Evolutionary conservation across 2,113 vertebrate species (phyloP).

Genomic region (Cyrtonyx montezumae): DNA sequence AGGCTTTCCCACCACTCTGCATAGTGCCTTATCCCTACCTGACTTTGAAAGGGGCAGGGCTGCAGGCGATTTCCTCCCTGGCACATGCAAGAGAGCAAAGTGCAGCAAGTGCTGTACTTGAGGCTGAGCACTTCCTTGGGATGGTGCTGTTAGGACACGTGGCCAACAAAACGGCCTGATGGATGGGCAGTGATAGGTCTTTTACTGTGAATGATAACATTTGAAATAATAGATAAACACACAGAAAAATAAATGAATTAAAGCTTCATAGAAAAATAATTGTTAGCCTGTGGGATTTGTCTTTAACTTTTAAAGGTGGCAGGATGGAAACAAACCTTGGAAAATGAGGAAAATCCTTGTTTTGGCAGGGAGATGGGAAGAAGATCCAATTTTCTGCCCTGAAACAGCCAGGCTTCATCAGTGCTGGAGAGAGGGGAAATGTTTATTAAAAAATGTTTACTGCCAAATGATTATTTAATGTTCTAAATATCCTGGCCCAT

Average conservation of each 20-base stretch:
- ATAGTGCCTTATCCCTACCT: rapidly evolving
- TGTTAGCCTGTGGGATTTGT: not conserved
- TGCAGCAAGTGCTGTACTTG: not conserved
- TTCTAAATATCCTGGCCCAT: not conserved
- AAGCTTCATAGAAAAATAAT: not conserved
- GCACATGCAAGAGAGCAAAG: not conserved
- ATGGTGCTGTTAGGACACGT: rapidly evolving
- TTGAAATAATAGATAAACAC: not conserved
- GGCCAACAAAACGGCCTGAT: not conserved
- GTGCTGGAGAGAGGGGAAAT: not conserved
- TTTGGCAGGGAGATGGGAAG: not conserved
- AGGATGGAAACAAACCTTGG: not conserved
- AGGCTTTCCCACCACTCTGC: rapidly evolving
- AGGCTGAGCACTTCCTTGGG: not conserved
- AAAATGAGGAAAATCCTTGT: not conserved
- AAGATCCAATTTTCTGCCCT: not conserved
- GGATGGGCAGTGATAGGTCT: not conserved
- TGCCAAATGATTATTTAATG: not conserved
- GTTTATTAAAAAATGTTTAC: not conserved
- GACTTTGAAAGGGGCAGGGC: not conserved
- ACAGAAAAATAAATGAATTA: not conserved
- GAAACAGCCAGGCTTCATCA: not conserved
- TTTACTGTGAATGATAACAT: not conserved
- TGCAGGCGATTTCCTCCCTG: not conserved
- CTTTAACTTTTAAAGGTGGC: not conserved